Base-by-base conservation (phyloP, 2,888 invertebrate genomes). In the Euzophera pinguis region DNA sequence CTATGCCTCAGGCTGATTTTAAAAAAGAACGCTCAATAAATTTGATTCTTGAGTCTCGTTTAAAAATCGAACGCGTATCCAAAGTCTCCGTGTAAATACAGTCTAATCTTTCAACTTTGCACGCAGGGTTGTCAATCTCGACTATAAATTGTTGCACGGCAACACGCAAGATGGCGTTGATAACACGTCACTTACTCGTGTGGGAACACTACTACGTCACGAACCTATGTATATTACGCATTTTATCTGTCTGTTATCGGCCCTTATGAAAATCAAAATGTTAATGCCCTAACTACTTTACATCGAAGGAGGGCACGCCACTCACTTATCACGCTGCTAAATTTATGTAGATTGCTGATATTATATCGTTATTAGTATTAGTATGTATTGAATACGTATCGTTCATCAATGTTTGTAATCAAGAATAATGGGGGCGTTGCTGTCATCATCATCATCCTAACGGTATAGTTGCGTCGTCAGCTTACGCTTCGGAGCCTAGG, bases 211-310 rank as follows among this genome's bases (percentile, higher is more conserved):
- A 48, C 62, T 59, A 66, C 67, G 65, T 71, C 69, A 70, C 65
- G 64, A 59, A 59, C 55, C 50, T 53, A 57, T 48, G 45, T 57
- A 52, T 64, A 67, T 67, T 63, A 63, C 58, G 58, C 62, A 57
- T 57, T 64, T 67, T 81, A 80, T 81, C 81, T 71, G 67, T 69
- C 61, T 66, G 60, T 65, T 63, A 78, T 78, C 78, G 59, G 64
- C 73, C 76, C 77, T 67, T 64, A 52, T 62, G 59, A 57, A 67
- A 77, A 74, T 77, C 75, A 66, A 77, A 80, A 80, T 72, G 77
- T 73, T 82, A 81, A 82, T 77, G 71, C 68, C 69, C 63, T 47
- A 47, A 17, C 52, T 53, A 52, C 53, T 57, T 51, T 50, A 58
- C 60, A 67, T 61, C 58, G 64, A 60, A 62, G 43, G 57, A 61